These are phyloP conservation scores for Pentalonia nigronervosa DNA, from an alignment of 1,140 invertebrate species.

Conservation along the genomic window DNA sequence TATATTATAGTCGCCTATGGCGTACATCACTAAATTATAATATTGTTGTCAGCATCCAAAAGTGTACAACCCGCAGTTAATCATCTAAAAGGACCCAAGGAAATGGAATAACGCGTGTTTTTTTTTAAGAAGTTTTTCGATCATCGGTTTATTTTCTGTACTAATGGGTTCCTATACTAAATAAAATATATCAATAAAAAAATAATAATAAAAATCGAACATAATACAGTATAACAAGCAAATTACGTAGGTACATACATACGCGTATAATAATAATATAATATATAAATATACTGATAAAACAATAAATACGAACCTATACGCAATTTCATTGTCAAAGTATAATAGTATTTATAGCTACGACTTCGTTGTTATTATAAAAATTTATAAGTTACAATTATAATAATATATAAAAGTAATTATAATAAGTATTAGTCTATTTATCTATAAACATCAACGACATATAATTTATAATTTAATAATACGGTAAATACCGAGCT, in stretches of 20 bases:
- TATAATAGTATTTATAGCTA: conserved; percentile 27
- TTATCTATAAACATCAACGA: conserved; percentile 43
- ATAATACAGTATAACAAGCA: conserved; percentile 54
- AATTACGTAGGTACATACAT: neutral
- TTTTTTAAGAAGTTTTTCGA: conserved; percentile 47
- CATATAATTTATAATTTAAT: neutral
- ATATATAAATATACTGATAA: conserved; percentile 42
- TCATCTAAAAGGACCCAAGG: neutral
- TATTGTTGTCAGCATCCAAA: neutral
- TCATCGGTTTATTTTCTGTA: conserved; percentile 42
- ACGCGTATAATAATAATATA: neutral
- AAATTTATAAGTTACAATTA: conserved; percentile 13
- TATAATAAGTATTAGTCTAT: conserved; percentile 33
- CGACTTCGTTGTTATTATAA: neutral
- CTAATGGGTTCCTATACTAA: conserved; percentile 31
- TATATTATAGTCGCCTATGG: neutral
- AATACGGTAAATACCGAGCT: conserved; percentile 38
- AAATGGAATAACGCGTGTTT: neutral
- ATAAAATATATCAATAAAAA: conserved; percentile 54
- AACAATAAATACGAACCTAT: conserved; percentile 43
- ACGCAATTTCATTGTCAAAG: neutral
- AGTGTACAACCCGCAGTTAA: neutral
- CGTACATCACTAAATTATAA: neutral
- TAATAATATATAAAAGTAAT: conserved; percentile 15
- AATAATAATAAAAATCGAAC: conserved; percentile 45